Conservation (phyloP, 1,140 invertebrate species). For the Drosophila chauvacae region DNA sequence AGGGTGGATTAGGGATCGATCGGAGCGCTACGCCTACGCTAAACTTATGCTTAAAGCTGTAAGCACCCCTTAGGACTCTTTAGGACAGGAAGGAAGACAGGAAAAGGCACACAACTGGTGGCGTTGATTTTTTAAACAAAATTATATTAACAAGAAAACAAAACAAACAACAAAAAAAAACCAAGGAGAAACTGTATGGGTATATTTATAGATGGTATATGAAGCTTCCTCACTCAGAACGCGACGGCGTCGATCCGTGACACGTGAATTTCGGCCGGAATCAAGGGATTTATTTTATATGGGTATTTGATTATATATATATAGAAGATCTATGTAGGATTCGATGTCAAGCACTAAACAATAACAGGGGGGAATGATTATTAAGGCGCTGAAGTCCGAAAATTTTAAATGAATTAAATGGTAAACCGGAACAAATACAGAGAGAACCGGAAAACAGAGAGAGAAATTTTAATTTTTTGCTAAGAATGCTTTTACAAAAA, state of each 20-base stretch:
- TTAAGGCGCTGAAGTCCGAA: slow-evolving; percentile 49
- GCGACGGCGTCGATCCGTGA: slow-evolving; percentile 28
- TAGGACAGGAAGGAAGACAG: slow-evolving; percentile 40
- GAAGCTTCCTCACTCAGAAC: slow-evolving; percentile 74
- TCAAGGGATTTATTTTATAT: slow-evolving; percentile 80
- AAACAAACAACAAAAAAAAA: background rate
- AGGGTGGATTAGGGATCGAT: slow-evolving; percentile 54
- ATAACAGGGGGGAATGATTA: slow-evolving; percentile 21
- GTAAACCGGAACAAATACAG: slow-evolving; percentile 24
- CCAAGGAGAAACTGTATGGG: slow-evolving; percentile 55
- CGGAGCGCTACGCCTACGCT: slow-evolving; percentile 51
- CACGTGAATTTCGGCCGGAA: slow-evolving; percentile 37
- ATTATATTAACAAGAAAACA: slow-evolving; percentile 62
- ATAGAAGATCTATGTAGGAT: slow-evolving; percentile 28
- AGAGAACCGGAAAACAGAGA: slow-evolving; percentile 28
- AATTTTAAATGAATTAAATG: slow-evolving; percentile 60
- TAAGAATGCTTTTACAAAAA: slow-evolving; percentile 82
- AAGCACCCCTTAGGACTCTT: slow-evolving; percentile 53
- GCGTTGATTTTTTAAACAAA: slow-evolving; percentile 78
- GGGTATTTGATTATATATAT: slow-evolving; percentile 48
- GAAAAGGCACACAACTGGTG: slow-evolving; percentile 66
- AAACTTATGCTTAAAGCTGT: slow-evolving; percentile 57
- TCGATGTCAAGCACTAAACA: slow-evolving; percentile 37
- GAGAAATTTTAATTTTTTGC: slow-evolving; percentile 79
- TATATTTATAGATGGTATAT: slow-evolving; percentile 83